Base-by-base conservation (phyloP, 2,888 invertebrate species). In the Eupithecia tripunctaria region DNA sequence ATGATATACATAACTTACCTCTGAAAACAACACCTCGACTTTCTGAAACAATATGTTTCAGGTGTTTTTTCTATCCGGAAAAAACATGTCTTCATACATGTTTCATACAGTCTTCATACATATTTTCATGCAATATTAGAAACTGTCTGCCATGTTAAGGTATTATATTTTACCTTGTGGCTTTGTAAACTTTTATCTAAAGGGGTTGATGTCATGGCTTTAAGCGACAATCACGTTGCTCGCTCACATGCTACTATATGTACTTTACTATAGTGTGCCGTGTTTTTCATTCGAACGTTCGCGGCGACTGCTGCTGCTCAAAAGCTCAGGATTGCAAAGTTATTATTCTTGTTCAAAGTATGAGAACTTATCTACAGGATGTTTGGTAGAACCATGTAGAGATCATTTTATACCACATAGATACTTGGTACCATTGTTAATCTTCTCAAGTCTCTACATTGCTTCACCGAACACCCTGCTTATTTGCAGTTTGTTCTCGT, bases 211-310 rank as follows among this genome's bases (percentile, higher is more conserved):
- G 62, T 32, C 38, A 64, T 36, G 15, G 21, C 15, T 38, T n/a
- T 25, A 38, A 21, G 36, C 25, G 38, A 64, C 38, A 64, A 63
- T 64, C 21, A 64, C 64, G 25, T 38, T 63, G 32, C 36, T 63
- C 38, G 64, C 67, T 70, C 67, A 67, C 60, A 70, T 72, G 72
- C 67, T 67, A 38, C 67, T 69, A 38, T 43, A 10, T 8, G 7
- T 36, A 8, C 25, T 25, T 25, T 25, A 14, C 12, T 14, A 25
- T 56, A 56, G 56, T 38, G 14, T 12, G 14, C 70, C 67, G 60
- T 71, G 43, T 32, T 68, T 66, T 14, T 15, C 59, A 62, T 47
- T 68, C 10, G 68, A 38, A 70, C 47, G 32, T 12, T 51, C 43
- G 38, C 29, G 7, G 21, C 36, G 18, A 36, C 4, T 56, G 12